These are phyloP conservation scores for Girardia tigrina DNA, from an alignment of 2,888 invertebrate species.

Conservation along the genomic window DNA sequence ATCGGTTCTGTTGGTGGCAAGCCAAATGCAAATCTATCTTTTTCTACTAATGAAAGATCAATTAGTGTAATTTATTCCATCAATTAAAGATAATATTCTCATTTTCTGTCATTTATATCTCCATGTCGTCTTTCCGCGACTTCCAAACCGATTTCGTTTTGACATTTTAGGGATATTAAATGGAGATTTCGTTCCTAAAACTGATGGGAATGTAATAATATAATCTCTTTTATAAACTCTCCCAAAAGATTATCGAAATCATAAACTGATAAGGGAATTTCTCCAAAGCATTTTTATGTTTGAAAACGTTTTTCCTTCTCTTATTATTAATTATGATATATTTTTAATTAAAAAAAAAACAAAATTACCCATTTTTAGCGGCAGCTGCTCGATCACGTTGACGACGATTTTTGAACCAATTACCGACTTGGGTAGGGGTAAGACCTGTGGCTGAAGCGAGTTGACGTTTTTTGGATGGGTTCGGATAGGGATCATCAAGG, in stretches of 20 bases:
- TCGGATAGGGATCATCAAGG: conserved; percentile 86
- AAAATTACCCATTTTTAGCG: conserved; percentile 73
- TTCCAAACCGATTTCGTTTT: too few species aligned
- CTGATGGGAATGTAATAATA: too few species aligned
- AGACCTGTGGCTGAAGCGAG: conserved; percentile 75
- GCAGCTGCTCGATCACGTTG: conserved; percentile 76
- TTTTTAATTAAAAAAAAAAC: too few species aligned
- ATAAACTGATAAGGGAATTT: too few species aligned
- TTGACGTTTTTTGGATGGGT: conserved; percentile 79
- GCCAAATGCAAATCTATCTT: neutral
- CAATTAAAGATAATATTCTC: neutral
- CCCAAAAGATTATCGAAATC: too few species aligned
- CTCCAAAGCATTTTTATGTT: too few species aligned
- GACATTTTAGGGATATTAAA: neutral
- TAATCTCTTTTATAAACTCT: too few species aligned
- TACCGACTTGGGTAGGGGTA: conserved; percentile 79
- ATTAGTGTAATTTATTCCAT: conserved; percentile 10
- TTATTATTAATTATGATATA: too few species aligned
- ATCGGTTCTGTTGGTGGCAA: too few species aligned
- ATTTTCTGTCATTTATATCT: neutral
- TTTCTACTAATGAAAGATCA: neutral
- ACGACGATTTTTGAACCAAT: conserved; percentile 78
- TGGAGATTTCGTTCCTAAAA: too few species aligned
- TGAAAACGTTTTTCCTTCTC: too few species aligned
- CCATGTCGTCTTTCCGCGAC: too few species aligned